Percentiles rank a stretch among this genome's conserved stretches.
Conservation (phyloP, 2,797 vertebrate species). For the Tenualosa ilisha region DNA sequence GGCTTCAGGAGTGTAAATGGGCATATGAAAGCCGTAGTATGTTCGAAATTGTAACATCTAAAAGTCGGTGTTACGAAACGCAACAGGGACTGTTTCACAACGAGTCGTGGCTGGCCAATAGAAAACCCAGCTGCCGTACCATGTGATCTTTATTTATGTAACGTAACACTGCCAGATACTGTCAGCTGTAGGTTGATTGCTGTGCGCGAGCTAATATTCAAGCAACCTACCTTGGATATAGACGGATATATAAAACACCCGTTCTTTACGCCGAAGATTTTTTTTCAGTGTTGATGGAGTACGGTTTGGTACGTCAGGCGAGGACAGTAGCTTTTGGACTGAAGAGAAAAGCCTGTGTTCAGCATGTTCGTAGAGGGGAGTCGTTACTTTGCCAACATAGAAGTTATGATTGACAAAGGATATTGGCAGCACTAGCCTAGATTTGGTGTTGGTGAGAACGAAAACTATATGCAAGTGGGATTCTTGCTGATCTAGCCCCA, state of each 20-base stretch:
- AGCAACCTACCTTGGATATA: neutral
- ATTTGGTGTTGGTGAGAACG: neutral
- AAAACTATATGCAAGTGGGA: neutral
- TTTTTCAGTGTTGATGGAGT: constrained; percentile 36
- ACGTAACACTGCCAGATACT: constrained; percentile 67
- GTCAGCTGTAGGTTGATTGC: neutral
- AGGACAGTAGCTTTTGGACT: constrained; percentile 34
- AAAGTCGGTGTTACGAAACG: constrained; percentile 76
- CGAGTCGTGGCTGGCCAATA: constrained; percentile 64
- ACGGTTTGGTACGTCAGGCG: constrained; percentile 27
- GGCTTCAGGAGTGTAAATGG: no score
- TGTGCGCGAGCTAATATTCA: neutral
- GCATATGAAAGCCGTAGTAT: no score
- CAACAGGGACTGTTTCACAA: constrained; percentile 75
- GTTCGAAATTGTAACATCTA: constrained; percentile 22
- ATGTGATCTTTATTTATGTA: constrained; percentile 81
- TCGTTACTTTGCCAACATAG: constrained; percentile 51
- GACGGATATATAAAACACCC: neutral
- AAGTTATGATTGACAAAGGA: constrained; percentile 48
- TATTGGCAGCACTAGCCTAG: constrained; percentile 15
- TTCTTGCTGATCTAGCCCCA: neutral
- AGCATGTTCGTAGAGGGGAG: constrained; percentile 43
- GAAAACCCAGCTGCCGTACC: constrained; percentile 71
- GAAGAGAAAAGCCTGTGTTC: constrained; percentile 39
- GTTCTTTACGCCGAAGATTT: neutral